These are phyloP conservation scores for Antheraea yamamai DNA, from an alignment of 2,888 invertebrate species.

Conservation along the genomic window DNA sequence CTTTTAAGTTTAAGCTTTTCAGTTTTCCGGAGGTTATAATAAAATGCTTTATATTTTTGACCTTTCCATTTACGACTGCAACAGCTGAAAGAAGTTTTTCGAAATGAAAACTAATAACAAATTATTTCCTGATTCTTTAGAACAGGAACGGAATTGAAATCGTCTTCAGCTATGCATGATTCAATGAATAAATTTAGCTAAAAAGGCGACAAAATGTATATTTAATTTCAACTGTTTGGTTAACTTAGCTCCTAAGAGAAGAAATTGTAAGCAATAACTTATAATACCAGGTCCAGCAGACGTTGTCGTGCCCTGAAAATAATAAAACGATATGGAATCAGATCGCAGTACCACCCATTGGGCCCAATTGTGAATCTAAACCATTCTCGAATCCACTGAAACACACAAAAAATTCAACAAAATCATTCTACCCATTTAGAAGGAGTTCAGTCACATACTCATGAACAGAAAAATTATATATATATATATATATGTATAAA, in stretches of 20 bases:
- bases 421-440: no score
- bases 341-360: no score
- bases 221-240: conserved; percentile 21
- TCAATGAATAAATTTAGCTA: conserved; percentile 29
- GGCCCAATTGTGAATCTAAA: no score
- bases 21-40: conserved; percentile 27
- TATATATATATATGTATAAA: no score
- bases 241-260: neutral
- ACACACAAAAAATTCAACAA: no score
- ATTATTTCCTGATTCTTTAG: conserved; percentile 28
- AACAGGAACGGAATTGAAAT: conserved; percentile 28
- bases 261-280: neutral
- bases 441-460: no score
- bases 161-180: conserved; percentile 25
- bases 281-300: neutral
- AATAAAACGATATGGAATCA: no score
- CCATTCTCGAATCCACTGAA: no score
- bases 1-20: no score
- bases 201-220: conserved; percentile 30
- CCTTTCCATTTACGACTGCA: conserved; percentile 31
- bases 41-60: conserved; percentile 32
- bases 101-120: conserved; percentile 32
- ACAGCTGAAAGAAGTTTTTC: conserved; percentile 30
- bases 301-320: no score
- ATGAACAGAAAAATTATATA: no score